Conservation (phyloP, 2,888 invertebrate genomes). For the Lycophotia porphyrea region DNA sequence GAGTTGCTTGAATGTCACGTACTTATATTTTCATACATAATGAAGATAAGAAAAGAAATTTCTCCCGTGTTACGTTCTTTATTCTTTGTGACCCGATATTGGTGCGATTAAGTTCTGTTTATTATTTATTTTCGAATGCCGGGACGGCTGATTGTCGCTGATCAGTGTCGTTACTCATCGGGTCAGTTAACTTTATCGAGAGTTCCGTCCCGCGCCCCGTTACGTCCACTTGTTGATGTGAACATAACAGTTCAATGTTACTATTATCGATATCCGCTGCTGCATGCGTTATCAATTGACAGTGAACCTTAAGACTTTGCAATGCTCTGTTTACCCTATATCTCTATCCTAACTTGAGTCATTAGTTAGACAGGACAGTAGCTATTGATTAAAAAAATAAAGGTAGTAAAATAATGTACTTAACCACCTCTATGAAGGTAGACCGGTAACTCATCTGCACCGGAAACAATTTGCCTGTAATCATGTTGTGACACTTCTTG, state of each 20-base stretch:
- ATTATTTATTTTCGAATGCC: constrained; percentile 72
- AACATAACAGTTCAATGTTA: constrained; percentile 61
- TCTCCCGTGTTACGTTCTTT: constrained; percentile 64
- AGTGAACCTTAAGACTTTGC: constrained; percentile 53
- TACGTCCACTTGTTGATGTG: constrained; percentile 55
- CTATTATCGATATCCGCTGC: constrained; percentile 60
- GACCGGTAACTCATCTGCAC: constrained; percentile 29
- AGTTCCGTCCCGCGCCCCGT: constrained; percentile 65
- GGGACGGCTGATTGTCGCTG: constrained; percentile 77
- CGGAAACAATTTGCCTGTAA: constrained; percentile 43
- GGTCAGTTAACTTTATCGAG: constrained; percentile 81
- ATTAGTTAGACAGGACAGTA: constrained; percentile 9
- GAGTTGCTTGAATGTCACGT: constrained; percentile 3
- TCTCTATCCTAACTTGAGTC: constrained; percentile 38
- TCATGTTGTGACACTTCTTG: constrained; percentile 35
- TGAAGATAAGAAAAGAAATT: constrained; percentile 25
- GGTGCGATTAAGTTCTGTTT: constrained; percentile 70
- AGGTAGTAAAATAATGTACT: constrained; percentile 1
- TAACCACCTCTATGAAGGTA: constrained; percentile 7
- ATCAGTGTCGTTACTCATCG: constrained; percentile 75
- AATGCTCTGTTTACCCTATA: constrained; percentile 31
- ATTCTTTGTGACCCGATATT: constrained; percentile 66
- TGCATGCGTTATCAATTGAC: constrained; percentile 42
- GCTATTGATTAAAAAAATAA: constrained; percentile 8
- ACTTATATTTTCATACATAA: constrained; percentile 15